Conservation (phyloP, 2,888 invertebrate species). For the Trachelus troglodyta region DNA sequence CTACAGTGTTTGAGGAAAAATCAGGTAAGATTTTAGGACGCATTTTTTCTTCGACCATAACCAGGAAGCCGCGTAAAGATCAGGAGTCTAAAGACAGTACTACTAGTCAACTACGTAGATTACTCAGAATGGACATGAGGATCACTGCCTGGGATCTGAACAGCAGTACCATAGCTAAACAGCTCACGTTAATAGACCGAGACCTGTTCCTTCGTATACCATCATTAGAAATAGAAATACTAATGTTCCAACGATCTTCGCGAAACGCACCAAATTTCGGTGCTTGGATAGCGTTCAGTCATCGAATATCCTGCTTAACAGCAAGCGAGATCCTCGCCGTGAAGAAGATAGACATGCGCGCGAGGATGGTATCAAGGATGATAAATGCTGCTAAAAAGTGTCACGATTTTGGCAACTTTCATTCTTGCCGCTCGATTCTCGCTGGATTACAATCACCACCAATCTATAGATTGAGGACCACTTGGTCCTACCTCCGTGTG, state of each 20-base stretch:
- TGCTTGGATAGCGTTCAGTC: conserved; percentile 69
- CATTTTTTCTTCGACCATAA: conserved; percentile 41
- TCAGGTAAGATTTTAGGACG: conserved; percentile 38
- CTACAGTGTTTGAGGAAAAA: conserved; percentile 29
- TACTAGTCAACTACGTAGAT: conserved; percentile 55
- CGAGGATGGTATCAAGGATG: conserved; percentile 69
- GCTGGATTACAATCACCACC: conserved; percentile 69
- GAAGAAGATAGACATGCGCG: conserved; percentile 60
- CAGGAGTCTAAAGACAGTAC: conserved; percentile 11
- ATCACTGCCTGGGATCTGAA: conserved; percentile 70
- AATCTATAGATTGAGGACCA: conserved; percentile 66
- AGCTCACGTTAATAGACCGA: conserved; percentile 69
- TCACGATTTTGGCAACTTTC: conserved; percentile 68
- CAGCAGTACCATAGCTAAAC: conserved; percentile 68
- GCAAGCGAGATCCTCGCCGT: conserved; percentile 66
- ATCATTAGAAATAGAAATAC: conserved; percentile 62
- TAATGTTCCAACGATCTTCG: conserved; percentile 65
- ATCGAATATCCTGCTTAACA: conserved; percentile 68
- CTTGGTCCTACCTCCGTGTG: conserved; percentile 68
- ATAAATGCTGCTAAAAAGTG: conserved; percentile 70
- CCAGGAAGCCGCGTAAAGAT: conserved; percentile 18
- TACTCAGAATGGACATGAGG: conserved; percentile 62
- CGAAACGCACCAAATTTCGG: conserved; percentile 69
- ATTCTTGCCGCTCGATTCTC: conserved; percentile 67
- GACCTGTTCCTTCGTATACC: conserved; percentile 69